Conservation (phyloP, 2,888 invertebrate genomes). For the Lasius fuliginosus region DNA sequence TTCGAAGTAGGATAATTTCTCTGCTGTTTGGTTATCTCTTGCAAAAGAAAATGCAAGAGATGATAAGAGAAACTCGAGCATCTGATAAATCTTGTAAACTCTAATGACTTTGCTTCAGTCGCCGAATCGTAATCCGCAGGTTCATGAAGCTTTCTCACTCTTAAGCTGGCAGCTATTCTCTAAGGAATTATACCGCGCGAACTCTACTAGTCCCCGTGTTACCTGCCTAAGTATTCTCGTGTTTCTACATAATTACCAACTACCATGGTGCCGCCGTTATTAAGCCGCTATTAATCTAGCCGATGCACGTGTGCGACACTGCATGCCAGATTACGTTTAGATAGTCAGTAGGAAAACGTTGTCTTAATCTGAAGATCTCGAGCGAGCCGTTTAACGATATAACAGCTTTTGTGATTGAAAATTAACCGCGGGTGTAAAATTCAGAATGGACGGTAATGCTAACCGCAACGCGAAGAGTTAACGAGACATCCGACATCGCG, state of each 20-base stretch:
- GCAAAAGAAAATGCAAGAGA: not conserved
- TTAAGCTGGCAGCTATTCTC: constrained; percentile 66
- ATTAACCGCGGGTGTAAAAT: not conserved
- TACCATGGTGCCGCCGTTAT: constrained; percentile 62
- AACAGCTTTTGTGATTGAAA: not conserved
- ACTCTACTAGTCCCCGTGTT: constrained; percentile 52
- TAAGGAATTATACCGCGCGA: constrained; percentile 59
- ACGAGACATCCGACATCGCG: not conserved
- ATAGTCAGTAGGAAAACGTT: not conserved
- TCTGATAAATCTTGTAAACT: constrained; percentile 50
- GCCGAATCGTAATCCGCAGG: constrained; percentile 69
- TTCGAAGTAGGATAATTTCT: not conserved
- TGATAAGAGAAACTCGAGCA: constrained; percentile 40
- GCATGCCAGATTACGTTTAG: constrained; percentile 9
- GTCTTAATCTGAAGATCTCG: constrained; percentile 26
- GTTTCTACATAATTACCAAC: constrained; percentile 73
- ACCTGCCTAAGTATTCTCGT: constrained; percentile 68
- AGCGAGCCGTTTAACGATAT: not conserved
- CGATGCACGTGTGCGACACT: constrained; percentile 42
- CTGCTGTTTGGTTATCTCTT: not conserved
- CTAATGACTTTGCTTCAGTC: constrained; percentile 55
- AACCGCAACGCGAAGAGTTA: constrained; percentile 4
- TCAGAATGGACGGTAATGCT: not conserved
- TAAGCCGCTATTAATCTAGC: constrained; percentile 72
- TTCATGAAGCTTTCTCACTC: constrained; percentile 65